Percentiles rank a stretch among this genome's conserved stretches.
phyloP scores from a whole-genome alignment of 2,888 invertebrate species.

The Rhamnusium bicolor region DNA sequence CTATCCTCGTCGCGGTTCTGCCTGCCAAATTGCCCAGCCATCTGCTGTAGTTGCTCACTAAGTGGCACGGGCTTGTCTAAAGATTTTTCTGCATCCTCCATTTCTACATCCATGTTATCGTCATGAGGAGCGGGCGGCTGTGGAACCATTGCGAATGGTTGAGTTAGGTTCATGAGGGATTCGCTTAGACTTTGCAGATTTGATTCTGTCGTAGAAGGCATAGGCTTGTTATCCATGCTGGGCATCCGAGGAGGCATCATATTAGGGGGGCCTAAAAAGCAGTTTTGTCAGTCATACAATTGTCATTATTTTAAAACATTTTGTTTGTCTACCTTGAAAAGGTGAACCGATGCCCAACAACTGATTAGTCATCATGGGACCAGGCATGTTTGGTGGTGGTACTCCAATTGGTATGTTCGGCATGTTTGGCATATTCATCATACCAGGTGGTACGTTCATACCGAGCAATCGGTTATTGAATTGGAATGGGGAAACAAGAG shows the following conservation, averaged over 20 bases:
- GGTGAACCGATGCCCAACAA: constrained; percentile 67
- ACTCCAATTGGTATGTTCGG: constrained; percentile 68
- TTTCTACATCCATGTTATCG: constrained; percentile 88
- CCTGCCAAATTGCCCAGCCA: constrained; percentile 46
- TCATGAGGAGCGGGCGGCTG: constrained; percentile 73
- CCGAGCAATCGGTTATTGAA: constrained; percentile 67
- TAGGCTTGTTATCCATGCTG: constrained; percentile 48
- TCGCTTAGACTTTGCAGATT: constrained; percentile 59
- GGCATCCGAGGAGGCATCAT: constrained; percentile 61
- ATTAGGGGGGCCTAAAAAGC: constrained; percentile 51
- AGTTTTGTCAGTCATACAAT: not conserved
- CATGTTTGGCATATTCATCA: constrained; percentile 73
- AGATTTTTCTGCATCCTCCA: constrained; percentile 74
- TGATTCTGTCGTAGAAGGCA: constrained; percentile 46
- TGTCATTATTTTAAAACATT: not conserved
- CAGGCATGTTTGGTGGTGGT: constrained; percentile 75
- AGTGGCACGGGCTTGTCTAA: constrained; percentile 61
- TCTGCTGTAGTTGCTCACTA: constrained; percentile 72
- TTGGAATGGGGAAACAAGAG: constrained; percentile 69
- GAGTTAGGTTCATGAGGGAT: constrained; percentile 70
- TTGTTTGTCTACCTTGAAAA: constrained; percentile 62
- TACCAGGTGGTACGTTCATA: constrained; percentile 71
- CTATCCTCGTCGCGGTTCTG: constrained; percentile 46
- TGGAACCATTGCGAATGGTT: constrained; percentile 65
- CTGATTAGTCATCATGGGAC: constrained; percentile 69